These are phyloP conservation scores for Bicyclus anynana DNA, from an alignment of 1,140 invertebrate genomes.

Conservation along the genomic window DNA sequence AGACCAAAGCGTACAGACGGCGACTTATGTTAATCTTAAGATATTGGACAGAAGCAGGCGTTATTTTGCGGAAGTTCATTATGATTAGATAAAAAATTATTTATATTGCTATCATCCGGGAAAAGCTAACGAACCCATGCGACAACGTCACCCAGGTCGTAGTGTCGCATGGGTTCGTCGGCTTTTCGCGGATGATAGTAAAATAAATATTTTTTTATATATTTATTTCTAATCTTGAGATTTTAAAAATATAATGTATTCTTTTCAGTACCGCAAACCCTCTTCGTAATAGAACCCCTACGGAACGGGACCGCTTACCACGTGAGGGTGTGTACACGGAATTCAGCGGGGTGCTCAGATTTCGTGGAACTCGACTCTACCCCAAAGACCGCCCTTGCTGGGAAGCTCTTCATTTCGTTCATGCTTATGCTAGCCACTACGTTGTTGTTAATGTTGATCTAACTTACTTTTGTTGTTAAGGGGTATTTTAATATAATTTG, in stretches of 20 bases:
- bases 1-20: too few relatives aligned
- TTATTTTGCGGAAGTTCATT: too few relatives aligned
- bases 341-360: constrained; percentile 55
- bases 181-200: too few relatives aligned
- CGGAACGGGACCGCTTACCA: constrained; percentile 51
- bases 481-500: not conserved
- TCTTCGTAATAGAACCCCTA: constrained; percentile 47
- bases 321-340: constrained; percentile 49
- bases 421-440: constrained; percentile 29
- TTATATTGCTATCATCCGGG: too few relatives aligned
- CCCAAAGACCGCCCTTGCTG: constrained; percentile 35
- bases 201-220: constrained; percentile 4
- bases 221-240: too few relatives aligned
- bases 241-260: too few relatives aligned
- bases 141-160: too few relatives aligned
- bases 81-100: too few relatives aligned
- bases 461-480: not conserved
- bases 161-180: too few relatives aligned
- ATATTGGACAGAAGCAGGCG: too few relatives aligned
- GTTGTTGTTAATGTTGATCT: constrained; percentile 17
- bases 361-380: constrained; percentile 40
- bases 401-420: constrained; percentile 28
- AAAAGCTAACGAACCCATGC: too few relatives aligned
- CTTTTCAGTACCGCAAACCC: constrained; percentile 50
- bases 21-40: too few relatives aligned